Base-by-base conservation (phyloP, 92 coral and sea anemone genomes). In the Muricea muricata region DNA sequence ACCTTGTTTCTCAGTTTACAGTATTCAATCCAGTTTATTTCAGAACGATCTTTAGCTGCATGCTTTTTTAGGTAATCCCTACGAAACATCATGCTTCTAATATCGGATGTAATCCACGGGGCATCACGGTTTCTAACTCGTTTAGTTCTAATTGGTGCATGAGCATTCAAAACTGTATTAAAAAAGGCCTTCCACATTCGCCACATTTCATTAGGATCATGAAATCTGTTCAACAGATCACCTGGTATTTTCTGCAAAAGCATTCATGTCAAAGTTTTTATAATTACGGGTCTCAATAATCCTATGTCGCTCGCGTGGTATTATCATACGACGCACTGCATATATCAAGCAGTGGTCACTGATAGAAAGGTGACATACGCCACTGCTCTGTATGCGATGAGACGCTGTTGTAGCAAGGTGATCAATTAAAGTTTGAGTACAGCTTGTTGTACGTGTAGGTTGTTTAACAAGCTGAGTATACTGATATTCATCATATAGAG, bases 271-370 rank as follows among this genome's bases (percentile, higher is more conserved):
- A 80, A 66, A 47, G 92, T 86, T 66, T 66, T 66, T 66, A 31
- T 31, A 66, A 31, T 66, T 66, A 9, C 37, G 15, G 13, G 73
- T 31, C 42, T 66, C 73, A 24, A 66, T 66, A 30, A 66, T 66
- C 17, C 34, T 39, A 9, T 39, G 73, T 31, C 73, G 73, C 39
- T 66, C 42, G 9, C 73, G 73, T 13, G 73, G 73, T 9, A 18
- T 9, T 4, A 66, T 13, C 42, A 28, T 4, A n/a, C n/a, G n/a
- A n/a, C n/a, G n/a, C n/a, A n/a, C n/a, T n/a, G n/a, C n/a, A n/a
- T n/a, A n/a, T n/a, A 86, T 70, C 2, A 86, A 33, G 73, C 84
- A 77, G 69, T 77, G 85, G 67, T 85, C 87, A 52, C 87, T 84
- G 52, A 84, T 80, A 33, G n/a, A n/a, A n/a, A n/a, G n/a, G n/a